A percentile compares a stretch with the other conserved stretches of the same genome.
Evolutionary conservation across 2,888 invertebrate genomes (phyloP).

Genomic region (Tipula helvola): DNA sequence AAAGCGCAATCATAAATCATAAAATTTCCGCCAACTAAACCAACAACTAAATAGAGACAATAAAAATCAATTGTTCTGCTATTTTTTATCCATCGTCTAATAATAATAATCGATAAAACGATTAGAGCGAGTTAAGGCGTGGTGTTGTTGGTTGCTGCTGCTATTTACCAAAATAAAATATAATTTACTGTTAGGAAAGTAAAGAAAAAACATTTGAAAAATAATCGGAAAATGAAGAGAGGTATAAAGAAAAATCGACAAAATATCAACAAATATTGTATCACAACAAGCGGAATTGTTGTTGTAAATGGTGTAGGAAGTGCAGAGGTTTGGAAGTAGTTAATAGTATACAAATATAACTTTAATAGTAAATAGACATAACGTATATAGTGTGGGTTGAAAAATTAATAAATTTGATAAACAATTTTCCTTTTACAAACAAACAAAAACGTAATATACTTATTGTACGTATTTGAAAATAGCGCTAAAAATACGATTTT

Average conservation of each 20-base stretch:
- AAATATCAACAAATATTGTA: not conserved
- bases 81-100: not conserved
- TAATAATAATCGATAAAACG: not conserved
- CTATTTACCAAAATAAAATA: not conserved
- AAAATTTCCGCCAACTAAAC: not conserved
- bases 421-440: not conserved
- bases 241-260: not conserved
- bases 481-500: too few species aligned
- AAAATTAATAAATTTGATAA: not conserved
- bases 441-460: too few species aligned
- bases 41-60: not conserved
- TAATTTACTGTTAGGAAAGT: slow-evolving; percentile 4
- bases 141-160: not conserved
- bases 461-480: too few species aligned
- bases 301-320: not conserved
- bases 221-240: not conserved
- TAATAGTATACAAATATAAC: not conserved
- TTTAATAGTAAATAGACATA: not conserved
- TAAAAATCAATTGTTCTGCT: not conserved
- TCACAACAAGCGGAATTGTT: not conserved
- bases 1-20: not conserved
- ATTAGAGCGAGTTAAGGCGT: not conserved
- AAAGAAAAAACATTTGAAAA: too few species aligned
- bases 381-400: not conserved
- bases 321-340: not conserved